These are phyloP conservation scores for Peromyscus polionotus DNA, from an alignment of 2,113 vertebrate species.

Conservation along the genomic window DNA sequence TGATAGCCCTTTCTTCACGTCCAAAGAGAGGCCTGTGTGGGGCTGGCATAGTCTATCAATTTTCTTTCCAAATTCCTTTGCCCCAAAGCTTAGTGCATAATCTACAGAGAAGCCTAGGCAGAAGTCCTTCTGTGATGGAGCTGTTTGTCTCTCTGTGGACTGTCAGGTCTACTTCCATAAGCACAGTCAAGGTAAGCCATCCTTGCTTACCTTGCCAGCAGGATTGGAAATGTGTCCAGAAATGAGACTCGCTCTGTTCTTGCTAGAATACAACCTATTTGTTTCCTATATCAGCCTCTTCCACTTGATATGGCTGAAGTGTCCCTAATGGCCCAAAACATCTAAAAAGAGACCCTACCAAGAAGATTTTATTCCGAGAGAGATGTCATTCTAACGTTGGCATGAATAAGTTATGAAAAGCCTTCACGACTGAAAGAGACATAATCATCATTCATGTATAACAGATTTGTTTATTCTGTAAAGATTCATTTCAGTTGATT, in stretches of 20 bases:
- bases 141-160: neutral
- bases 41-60: neutral
- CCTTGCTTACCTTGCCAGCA: neutral
- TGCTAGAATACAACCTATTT: neutral
- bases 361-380: conserved; percentile 84
- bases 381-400: conserved; percentile 84
- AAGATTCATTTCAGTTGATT: conserved; percentile 92
- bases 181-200: neutral
- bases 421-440: conserved; percentile 88
- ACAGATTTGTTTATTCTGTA: conserved; percentile 92
- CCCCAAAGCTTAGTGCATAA: neutral
- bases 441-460: conserved; percentile 91
- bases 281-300: neutral
- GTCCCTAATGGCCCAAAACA: conserved; percentile 10
- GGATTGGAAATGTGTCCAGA: neutral
- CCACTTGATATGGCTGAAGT: neutral
- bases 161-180: neutral
- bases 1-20: neutral
- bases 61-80: neutral
- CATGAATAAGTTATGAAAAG: conserved; percentile 91
- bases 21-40: neutral
- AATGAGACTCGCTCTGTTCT: neutral
- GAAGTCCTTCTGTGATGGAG: neutral
- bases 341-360: conserved; percentile 78
- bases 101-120: neutral